phyloP scores from a whole-genome alignment of 2,797 vertebrate genomes.

The Protosalanx chinensis region DNA sequence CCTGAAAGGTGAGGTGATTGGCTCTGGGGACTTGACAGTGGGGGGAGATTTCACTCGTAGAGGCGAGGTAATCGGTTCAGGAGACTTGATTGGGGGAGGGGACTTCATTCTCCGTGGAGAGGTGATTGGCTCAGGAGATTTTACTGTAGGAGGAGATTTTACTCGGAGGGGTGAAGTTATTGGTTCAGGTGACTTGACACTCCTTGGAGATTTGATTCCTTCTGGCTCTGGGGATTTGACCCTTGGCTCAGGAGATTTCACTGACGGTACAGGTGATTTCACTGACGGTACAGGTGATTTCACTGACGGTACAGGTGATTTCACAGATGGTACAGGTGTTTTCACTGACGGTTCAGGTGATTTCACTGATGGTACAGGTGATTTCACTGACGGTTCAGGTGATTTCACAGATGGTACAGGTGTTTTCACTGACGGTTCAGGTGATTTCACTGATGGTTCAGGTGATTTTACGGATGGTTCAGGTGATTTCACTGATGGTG shows the following conservation, averaged over 20 bases:
- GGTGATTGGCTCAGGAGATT: conserved; percentile 67
- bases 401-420: too few relatives aligned
- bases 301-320: background rate
- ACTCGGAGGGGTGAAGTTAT: conserved; percentile 44
- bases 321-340: conserved; percentile 64
- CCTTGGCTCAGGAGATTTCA: conserved; percentile 50
- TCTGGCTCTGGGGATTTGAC: background rate
- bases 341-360: conserved; percentile 71
- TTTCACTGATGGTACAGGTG: conserved; percentile 51
- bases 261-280: conserved; percentile 46
- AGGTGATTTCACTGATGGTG: too few relatives aligned
- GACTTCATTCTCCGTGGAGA: conserved; percentile 53
- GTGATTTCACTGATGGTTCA: too few relatives aligned
- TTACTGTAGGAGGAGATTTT: conserved; percentile 68
- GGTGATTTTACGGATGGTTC: too few relatives aligned
- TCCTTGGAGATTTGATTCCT: conserved; percentile 40
- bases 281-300: conserved; percentile 5
- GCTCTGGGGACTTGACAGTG: conserved; percentile 69
- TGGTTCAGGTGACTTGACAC: conserved; percentile 51
- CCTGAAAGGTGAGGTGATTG: conserved; percentile 63
- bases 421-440: too few relatives aligned
- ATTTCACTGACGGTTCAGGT: conserved; percentile 35
- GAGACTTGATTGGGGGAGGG: conserved; percentile 52
- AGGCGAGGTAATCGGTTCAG: conserved; percentile 78
- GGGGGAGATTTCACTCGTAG: conserved; percentile 52